These are phyloP conservation scores for Hemicentrotus pulcherrimus DNA, from an alignment of 35 echinoderm and acorn worm species.

Conservation along the genomic window DNA sequence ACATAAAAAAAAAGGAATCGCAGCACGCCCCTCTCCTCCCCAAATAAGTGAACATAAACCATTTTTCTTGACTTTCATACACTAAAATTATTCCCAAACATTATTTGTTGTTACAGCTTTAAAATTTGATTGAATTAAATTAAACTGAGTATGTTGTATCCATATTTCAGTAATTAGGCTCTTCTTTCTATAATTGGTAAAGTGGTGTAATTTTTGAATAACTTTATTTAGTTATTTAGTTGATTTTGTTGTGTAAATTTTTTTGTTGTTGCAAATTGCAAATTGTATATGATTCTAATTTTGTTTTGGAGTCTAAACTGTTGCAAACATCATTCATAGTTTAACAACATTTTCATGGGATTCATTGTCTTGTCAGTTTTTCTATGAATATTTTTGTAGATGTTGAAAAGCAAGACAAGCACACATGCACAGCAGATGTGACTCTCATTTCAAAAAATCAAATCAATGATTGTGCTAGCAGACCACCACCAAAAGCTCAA, in stretches of 20 bases:
- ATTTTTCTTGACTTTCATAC: not conserved
- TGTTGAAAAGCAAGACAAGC: not conserved
- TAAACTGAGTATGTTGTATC: no score
- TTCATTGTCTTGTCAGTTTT: not conserved
- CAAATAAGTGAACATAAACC: not conserved
- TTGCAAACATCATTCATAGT: not conserved
- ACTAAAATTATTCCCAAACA: not conserved
- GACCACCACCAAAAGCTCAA: not conserved
- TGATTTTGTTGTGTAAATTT: no score
- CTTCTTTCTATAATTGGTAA: no score
- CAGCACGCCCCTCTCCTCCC: no score
- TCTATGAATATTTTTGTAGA: not conserved
- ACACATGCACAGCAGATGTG: not conserved
- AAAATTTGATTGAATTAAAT: no score
- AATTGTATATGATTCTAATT: not conserved
- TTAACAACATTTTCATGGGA: not conserved
- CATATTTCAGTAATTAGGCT: no score
- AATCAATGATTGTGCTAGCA: not conserved
- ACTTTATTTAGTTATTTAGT: no score
- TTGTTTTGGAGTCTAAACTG: not conserved
- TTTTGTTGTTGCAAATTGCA: no score
- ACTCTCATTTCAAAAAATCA: not conserved
- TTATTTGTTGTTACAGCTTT: not conserved
- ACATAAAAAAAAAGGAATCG: no score
- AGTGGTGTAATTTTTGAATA: no score